These are phyloP conservation scores for Enteromius mattozi DNA, from an alignment of 2,797 vertebrate species.

Conservation along the genomic window DNA sequence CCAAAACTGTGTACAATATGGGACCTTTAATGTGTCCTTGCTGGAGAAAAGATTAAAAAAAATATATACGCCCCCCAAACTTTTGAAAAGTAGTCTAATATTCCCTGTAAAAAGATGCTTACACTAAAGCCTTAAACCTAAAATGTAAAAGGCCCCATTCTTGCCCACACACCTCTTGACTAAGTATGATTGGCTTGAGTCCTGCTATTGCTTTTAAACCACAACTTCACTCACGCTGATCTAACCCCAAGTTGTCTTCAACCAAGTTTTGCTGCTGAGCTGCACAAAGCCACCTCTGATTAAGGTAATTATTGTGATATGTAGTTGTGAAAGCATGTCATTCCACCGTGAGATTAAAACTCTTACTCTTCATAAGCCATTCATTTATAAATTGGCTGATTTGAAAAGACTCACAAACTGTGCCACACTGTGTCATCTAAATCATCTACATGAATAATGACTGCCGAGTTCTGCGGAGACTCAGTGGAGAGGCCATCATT, in stretches of 20 bases:
- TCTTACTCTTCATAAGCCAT: constrained; percentile 46
- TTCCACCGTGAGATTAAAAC: constrained; percentile 43
- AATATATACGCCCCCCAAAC: fast-evolving
- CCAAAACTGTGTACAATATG: no score
- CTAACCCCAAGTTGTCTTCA: constrained; percentile 28
- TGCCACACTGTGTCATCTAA: constrained; percentile 46
- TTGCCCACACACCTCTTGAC: constrained; percentile 41
- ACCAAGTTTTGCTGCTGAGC: constrained; percentile 10
- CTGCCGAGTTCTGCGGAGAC: constrained; percentile 26
- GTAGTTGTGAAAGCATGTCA: constrained; percentile 38
- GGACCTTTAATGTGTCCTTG: background rate
- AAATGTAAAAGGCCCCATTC: constrained; percentile 23
- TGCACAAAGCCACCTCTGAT: constrained; percentile 41
- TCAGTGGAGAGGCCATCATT: constrained; percentile 44
- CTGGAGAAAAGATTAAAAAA: background rate
- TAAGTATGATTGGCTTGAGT: constrained; percentile 48
- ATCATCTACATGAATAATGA: constrained; percentile 50
- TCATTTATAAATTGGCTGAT: constrained; percentile 50
- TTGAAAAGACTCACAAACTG: constrained; percentile 45
- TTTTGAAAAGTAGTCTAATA: background rate
- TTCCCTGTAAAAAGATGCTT: background rate
- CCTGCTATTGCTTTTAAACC: constrained; percentile 36
- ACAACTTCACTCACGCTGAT: constrained; percentile 2
- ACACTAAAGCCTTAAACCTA: background rate
- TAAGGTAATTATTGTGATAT: constrained; percentile 46